Evolutionary conservation across 2,797 vertebrate species (phyloP), one percentile per base, ranked within the genome.

Genomic region (Pempheris klunzingeri): DNA sequence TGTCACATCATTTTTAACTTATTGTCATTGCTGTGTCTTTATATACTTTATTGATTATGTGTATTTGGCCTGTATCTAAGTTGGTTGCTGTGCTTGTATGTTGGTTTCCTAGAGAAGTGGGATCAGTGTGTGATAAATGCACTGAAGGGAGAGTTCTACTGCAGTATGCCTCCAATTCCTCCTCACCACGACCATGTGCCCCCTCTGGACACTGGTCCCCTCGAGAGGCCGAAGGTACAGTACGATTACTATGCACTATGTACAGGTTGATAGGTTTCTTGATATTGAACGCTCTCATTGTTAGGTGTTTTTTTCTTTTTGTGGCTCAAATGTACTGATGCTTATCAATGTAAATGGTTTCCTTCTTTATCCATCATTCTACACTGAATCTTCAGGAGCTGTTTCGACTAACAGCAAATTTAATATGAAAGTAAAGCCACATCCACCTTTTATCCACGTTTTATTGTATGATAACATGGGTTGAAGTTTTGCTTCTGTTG

Each of bases 41-140:
- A 66, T 30, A 52, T 49, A 18, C 15, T 34, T 7, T 73, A 7
- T 47, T 47, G 53, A 53, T 60, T 0, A 38, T 8, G 4, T 30
- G 1, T 71, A 14, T 82, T 82, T 90, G 90, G 86, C 79, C 84
- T 88, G 87, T 92, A 91, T 95, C 94, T 95, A 96, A 96, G 95
- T 95, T 96, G 91, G 89, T 92, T 93, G 83, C 83, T 94, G 87
- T 94, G 87, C 73, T 73, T 93, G 93, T 94, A 94, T 98, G 95
- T 97, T 97, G 96, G 96, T 96, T 97, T 98, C 96, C 97, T 99
- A 99, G 98, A 99, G 98, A 99, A 97, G 95, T 98, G 97, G 98
- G 98, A 99, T 97, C 97, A 95, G 95, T 97, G 77, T 99, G 98
- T 92, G 96, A 98, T 81, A 96, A 96, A 92, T 99, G 98, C 80